Conservation (phyloP, 2,113 vertebrate genomes). For the Aptenodytes patagonicus region DNA sequence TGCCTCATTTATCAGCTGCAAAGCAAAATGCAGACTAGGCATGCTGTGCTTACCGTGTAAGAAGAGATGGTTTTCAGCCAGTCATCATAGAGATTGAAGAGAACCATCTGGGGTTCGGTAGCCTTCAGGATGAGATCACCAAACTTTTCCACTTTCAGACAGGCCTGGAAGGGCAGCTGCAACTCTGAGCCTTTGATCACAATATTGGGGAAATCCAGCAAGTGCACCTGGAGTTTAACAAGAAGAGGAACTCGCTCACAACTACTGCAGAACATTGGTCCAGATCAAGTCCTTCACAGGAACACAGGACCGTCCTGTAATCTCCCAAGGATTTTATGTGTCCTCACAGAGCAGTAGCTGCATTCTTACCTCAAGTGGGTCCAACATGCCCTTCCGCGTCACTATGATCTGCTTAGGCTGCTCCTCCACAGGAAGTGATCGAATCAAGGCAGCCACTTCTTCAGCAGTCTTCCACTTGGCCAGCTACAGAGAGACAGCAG, state of each 20-base stretch:
- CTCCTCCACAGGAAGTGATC: slow-evolving; percentile 96
- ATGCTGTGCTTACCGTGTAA: slow-evolving; percentile 84
- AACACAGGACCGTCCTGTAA: not conserved
- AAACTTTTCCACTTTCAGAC: slow-evolving; percentile 98
- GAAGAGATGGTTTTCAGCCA: slow-evolving; percentile 99
- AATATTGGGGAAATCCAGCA: slow-evolving; percentile 99
- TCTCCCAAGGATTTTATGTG: not conserved
- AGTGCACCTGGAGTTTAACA: slow-evolving; percentile 84
- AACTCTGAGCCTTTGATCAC: slow-evolving; percentile 98
- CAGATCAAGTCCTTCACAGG: not conserved
- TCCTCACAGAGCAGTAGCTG: not conserved
- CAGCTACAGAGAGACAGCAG: slow-evolving; percentile 74
- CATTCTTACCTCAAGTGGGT: slow-evolving; percentile 89
- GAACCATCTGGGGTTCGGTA: slow-evolving; percentile 98
- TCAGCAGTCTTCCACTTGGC: slow-evolving; percentile 99
- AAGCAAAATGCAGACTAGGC: not conserved
- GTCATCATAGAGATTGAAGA: slow-evolving; percentile 98
- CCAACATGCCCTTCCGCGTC: slow-evolving; percentile 97
- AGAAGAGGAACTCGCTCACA: not conserved
- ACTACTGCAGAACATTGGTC: not conserved
- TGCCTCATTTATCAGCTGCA: not conserved
- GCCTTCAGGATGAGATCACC: slow-evolving; percentile 98
- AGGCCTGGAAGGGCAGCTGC: slow-evolving; percentile 98
- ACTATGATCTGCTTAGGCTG: slow-evolving; percentile 99
- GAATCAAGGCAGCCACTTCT: slow-evolving; percentile 96